Percentiles rank a stretch among this genome's conserved stretches.
Conservation (phyloP, 2,797 vertebrate genomes). For the Cephalopachus bancanus region DNA sequence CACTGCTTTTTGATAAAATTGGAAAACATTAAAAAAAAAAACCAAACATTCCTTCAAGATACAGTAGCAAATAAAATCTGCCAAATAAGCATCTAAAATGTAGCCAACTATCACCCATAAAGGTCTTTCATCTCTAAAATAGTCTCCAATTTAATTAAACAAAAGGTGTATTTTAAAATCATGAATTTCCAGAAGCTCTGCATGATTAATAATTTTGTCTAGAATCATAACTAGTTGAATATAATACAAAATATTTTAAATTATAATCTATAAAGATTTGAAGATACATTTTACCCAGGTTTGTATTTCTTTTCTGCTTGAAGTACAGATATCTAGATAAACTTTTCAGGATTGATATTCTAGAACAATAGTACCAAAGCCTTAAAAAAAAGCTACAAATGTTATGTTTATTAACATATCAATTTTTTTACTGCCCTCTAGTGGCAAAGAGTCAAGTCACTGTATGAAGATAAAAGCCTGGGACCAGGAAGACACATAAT, state of each 20-base stretch:
- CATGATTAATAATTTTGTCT: conserved; percentile 17
- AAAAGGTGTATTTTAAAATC: conserved; percentile 36
- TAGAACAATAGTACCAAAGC: conserved; percentile 25
- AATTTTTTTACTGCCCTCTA: conserved; percentile 81
- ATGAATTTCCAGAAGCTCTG: conserved; percentile 3
- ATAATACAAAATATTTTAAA: conserved; percentile 39
- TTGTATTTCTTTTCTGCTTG: conserved; percentile 31
- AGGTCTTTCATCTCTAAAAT: conserved; percentile 11
- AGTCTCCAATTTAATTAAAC: conserved; percentile 34
- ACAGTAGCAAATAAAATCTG: not conserved
- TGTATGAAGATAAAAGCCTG: not conserved
- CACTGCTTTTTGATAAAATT: conserved; percentile 37
- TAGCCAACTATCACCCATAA: conserved; percentile 11
- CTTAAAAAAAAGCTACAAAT: not conserved
- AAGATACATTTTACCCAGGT: not conserved
- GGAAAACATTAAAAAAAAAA: conserved; percentile 33
- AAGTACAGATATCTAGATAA: conserved; percentile 40
- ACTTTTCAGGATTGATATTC: not conserved
- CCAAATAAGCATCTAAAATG: conserved; percentile 42
- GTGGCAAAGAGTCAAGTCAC: conserved; percentile 62
- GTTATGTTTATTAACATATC: conserved; percentile 74
- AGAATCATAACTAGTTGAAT: not conserved
- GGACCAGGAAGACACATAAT: not conserved
- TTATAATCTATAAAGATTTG: not conserved
- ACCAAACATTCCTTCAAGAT: conserved; percentile 52